These are phyloP conservation scores for Mionectes olivaceus DNA, from an alignment of 2,797 vertebrate species.

Conservation along the genomic window DNA sequence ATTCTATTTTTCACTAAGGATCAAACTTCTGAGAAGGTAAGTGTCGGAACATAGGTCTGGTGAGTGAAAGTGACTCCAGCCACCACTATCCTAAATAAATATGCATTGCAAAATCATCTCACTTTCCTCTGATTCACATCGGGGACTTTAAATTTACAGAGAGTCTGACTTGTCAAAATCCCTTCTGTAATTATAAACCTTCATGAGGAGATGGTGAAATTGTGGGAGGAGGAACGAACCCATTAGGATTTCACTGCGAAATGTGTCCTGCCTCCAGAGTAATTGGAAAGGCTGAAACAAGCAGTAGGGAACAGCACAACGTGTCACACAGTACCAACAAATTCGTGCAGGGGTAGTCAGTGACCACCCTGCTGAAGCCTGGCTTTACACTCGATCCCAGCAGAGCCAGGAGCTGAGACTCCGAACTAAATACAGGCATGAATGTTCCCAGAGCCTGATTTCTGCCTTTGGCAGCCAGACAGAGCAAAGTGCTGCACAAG, in stretches of 20 bases:
- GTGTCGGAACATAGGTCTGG: background rate
- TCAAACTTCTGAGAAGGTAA: conserved; percentile 4
- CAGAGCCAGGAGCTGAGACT: background rate
- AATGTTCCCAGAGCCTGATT: background rate
- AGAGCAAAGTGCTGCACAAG: background rate
- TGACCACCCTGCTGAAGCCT: background rate
- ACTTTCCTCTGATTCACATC: conserved; percentile 26
- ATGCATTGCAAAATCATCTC: conserved; percentile 21
- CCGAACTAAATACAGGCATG: background rate
- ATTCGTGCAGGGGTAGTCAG: background rate
- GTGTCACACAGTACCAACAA: background rate
- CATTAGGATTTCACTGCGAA: conserved; percentile 1
- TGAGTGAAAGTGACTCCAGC: conserved; percentile 40
- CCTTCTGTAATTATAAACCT: conserved; percentile 51
- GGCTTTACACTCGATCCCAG: background rate
- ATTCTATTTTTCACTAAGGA: conserved; percentile 13
- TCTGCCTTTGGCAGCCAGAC: background rate
- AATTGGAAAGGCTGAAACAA: conserved; percentile 8
- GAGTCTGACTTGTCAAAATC: conserved; percentile 44
- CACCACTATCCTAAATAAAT: conserved; percentile 51
- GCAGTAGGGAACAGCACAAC: background rate
- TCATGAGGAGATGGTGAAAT: background rate
- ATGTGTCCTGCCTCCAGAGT: background rate
- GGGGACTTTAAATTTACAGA: conserved; percentile 51
- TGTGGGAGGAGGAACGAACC: background rate